phyloP scores from a whole-genome alignment of 2,797 vertebrate genomes.

The Bucorvus abyssinicus region DNA sequence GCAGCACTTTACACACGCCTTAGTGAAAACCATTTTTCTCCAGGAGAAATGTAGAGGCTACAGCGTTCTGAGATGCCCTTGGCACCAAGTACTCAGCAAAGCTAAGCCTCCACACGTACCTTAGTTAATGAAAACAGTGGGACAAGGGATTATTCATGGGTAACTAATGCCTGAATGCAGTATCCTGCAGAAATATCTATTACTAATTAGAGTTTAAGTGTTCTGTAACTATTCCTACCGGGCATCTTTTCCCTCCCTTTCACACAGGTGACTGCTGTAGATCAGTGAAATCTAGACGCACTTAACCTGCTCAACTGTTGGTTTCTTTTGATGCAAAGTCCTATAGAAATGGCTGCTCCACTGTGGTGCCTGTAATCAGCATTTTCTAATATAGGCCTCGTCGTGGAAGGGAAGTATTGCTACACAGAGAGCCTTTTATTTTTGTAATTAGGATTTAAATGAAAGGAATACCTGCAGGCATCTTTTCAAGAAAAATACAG shows the following conservation, averaged over 20 bases:
- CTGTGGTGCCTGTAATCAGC: background rate
- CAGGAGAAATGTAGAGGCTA: background rate
- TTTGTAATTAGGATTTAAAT: background rate
- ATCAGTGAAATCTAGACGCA: background rate
- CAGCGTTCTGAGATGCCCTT: background rate
- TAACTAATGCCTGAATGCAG: background rate
- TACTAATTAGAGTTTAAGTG: background rate
- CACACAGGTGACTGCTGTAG: background rate
- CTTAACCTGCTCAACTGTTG: background rate
- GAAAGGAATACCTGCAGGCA: background rate
- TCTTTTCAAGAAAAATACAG: background rate
- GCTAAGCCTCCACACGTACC: background rate
- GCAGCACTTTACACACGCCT: background rate
- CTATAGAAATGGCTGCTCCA: background rate
- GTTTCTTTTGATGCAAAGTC: background rate
- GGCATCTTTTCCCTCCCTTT: background rate
- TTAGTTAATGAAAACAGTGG: background rate
- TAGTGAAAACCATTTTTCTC: background rate
- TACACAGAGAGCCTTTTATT: background rate
- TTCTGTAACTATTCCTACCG: background rate
- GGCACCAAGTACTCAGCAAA: background rate
- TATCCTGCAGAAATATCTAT: background rate
- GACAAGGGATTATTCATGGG: background rate
- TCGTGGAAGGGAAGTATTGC: conserved; percentile 18
- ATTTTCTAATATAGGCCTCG: background rate